Evolutionary conservation across 2,797 vertebrate species (phyloP).

Genomic region (Eurystomus glaucurus): DNA sequence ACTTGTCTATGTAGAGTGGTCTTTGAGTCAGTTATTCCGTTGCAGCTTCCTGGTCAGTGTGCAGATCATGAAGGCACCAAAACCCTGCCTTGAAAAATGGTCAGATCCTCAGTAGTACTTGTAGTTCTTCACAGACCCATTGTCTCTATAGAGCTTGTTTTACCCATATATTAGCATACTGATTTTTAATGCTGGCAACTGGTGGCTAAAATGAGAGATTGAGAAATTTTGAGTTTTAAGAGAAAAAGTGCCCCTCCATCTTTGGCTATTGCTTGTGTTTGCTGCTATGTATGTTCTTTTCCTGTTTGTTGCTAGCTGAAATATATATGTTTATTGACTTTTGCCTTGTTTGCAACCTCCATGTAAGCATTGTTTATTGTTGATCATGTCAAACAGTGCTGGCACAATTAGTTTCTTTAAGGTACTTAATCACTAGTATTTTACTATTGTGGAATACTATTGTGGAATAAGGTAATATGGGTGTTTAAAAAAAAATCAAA

Average conservation of each 20-base stretch:
- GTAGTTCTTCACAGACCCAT: not conserved
- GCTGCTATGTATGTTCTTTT: not conserved
- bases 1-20: not conserved
- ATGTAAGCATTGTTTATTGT: fast-evolving
- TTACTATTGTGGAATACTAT: not conserved
- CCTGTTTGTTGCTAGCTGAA: not conserved
- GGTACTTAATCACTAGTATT: not conserved
- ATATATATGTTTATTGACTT: not conserved
- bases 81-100: not conserved
- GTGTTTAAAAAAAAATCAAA: not conserved
- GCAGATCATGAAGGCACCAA: not conserved
- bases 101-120: not conserved
- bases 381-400: not conserved
- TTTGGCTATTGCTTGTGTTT: not conserved
- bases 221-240: not conserved
- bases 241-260: not conserved
- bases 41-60: not conserved
- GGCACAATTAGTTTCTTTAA: not conserved
- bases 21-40: not conserved
- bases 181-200: not conserved
- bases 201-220: not conserved
- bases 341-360: not conserved
- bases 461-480: not conserved
- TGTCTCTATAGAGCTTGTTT: not conserved
- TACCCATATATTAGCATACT: not conserved